Conservation (phyloP, 2,888 invertebrate species). For the Drosophila robusta region DNA sequence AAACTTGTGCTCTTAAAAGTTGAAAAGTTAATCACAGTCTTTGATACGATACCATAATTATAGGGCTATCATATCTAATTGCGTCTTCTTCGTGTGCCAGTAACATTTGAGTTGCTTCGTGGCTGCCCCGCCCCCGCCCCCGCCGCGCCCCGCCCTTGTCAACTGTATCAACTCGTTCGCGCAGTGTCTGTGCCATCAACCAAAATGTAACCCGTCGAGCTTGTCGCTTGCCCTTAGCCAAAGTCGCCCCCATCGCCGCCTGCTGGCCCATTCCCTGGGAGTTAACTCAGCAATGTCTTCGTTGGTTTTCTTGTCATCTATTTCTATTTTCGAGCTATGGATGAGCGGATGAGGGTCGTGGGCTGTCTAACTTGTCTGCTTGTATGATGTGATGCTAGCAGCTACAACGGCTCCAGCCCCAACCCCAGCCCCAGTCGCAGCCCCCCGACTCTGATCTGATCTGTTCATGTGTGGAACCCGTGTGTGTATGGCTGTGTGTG, state of each 20-base stretch:
- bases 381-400: slow-evolving; percentile 72
- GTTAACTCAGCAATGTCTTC: slow-evolving; percentile 60
- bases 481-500: slow-evolving; percentile 42
- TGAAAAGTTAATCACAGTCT: slow-evolving; percentile 2
- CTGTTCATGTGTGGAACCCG: slow-evolving; percentile 70
- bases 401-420: slow-evolving; percentile 5
- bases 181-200: slow-evolving; percentile 45
- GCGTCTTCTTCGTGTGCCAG: neutral
- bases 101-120: neutral
- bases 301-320: slow-evolving; percentile 80
- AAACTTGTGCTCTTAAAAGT: neutral
- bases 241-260: slow-evolving; percentile 63
- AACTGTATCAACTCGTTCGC: slow-evolving; percentile 25
- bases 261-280: slow-evolving; percentile 26
- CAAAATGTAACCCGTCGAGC: slow-evolving; percentile 66
- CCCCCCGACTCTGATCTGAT: slow-evolving; percentile 16
- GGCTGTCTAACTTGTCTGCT: slow-evolving; percentile 79
- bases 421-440: slow-evolving; percentile 23
- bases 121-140: too few species aligned
- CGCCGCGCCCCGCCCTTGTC: neutral
- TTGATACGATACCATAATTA: slow-evolving; percentile 6
- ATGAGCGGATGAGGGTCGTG: slow-evolving; percentile 78
- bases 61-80: slow-evolving; percentile 16
- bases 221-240: slow-evolving; percentile 77
- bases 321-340: slow-evolving; percentile 77